phyloP scores from a whole-genome alignment of 2,888 invertebrate genomes.

The Tigriopus californicus region DNA sequence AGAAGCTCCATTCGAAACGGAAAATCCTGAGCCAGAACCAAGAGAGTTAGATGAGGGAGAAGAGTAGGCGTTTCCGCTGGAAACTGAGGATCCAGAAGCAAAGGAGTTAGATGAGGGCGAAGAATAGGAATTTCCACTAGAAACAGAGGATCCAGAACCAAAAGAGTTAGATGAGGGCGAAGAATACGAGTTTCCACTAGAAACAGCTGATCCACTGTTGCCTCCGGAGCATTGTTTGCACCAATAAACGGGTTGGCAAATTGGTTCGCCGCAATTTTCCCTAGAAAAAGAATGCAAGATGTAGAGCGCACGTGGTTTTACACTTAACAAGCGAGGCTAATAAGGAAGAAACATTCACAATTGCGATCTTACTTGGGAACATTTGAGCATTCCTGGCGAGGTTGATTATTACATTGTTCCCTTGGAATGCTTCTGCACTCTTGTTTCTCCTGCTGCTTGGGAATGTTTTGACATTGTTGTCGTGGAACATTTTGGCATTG shows the following conservation, averaged over 20 bases:
- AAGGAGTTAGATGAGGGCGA: neutral
- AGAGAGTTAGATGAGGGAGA: neutral
- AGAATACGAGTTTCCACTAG: neutral
- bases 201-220: neutral
- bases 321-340: neutral
- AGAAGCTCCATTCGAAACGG: neutral
- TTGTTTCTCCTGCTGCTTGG: slow-evolving; percentile 6
- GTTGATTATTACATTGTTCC: slow-evolving; percentile 1
- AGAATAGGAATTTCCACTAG: neutral
- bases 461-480: slow-evolving; percentile 4
- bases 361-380: slow-evolving; percentile 2
- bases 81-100: neutral
- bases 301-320: too few relatives aligned
- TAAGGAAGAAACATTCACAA: neutral
- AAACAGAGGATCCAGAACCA: neutral
- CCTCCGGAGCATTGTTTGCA: slow-evolving; percentile 5
- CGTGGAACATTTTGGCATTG: slow-evolving; percentile 4
- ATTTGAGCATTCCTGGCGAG: slow-evolving; percentile 1
- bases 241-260: slow-evolving; percentile 15
- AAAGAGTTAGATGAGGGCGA: neutral
- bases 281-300: neutral
- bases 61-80: neutral
- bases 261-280: slow-evolving; percentile 8
- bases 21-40: neutral
- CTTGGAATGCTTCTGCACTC: slow-evolving; percentile 5